These are phyloP conservation scores for Gymnorhina tibicen DNA, from an alignment of 2,113 vertebrate species.

Conservation along the genomic window DNA sequence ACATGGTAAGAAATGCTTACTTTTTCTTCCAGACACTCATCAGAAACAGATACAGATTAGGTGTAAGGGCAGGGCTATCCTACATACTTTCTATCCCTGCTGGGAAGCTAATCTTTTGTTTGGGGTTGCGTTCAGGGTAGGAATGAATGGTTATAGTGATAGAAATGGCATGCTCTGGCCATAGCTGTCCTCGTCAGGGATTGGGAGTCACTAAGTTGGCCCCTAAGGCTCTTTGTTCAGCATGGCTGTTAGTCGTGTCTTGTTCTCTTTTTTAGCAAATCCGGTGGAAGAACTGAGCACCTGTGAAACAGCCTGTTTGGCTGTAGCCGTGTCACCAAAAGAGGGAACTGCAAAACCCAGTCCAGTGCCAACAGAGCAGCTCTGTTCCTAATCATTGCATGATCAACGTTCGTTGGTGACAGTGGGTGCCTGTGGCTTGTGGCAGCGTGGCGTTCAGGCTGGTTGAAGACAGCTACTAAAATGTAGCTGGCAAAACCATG, in stretches of 20 bases:
- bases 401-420: background rate
- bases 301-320: conserved; percentile 3
- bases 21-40: background rate
- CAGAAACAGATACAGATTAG: background rate
- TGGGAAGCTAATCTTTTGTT: background rate
- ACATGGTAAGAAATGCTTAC: conserved; percentile 70
- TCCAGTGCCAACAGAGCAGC: background rate
- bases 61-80: background rate
- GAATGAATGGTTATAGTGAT: background rate
- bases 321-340: background rate
- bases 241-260: background rate
- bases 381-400: conserved; percentile 4
- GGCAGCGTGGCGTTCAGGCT: background rate
- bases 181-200: background rate
- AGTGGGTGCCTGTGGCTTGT: background rate
- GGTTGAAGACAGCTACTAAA: background rate
- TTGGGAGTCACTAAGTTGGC: background rate
- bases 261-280: conserved; percentile 82
- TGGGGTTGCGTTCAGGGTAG: background rate
- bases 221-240: background rate
- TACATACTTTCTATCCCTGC: background rate
- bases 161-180: background rate
- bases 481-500: background rate
- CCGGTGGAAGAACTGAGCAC: conserved; percentile 92
- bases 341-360: background rate